A percentile compares a stretch with the other conserved stretches of the same genome.
These are phyloP conservation scores for Proteles cristata DNA, from an alignment of 2,113 vertebrate species.

Conservation along the genomic window DNA sequence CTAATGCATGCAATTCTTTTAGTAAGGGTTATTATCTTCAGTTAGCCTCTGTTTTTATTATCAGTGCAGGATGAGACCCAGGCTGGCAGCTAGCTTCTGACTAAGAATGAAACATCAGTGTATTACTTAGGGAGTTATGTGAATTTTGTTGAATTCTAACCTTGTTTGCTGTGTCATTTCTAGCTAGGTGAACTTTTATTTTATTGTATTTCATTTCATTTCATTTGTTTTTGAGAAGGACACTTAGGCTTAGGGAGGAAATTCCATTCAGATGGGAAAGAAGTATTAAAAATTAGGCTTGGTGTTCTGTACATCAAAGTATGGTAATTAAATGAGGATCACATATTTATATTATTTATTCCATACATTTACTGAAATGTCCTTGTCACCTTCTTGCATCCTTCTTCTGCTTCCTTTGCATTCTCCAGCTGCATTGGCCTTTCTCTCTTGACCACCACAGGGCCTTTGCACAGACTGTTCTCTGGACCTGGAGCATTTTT, in stretches of 20 bases:
- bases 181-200: conserved; percentile 15
- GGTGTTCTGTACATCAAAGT: background rate
- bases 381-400: background rate
- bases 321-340: background rate
- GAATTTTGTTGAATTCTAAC: conserved; percentile 19
- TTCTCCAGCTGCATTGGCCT: background rate
- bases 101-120: background rate
- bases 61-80: background rate
- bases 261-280: background rate
- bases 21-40: background rate
- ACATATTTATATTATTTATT: background rate
- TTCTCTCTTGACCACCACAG: background rate
- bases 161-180: background rate
- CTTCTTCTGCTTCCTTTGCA: background rate
- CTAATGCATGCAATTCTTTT: background rate
- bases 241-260: background rate
- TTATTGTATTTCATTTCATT: background rate
- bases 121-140: background rate
- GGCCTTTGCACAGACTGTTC: background rate
- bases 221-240: background rate
- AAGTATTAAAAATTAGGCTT: background rate
- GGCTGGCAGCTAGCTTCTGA: background rate
- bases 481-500: background rate
- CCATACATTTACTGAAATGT: background rate
- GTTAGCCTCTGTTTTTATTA: background rate